Evolutionary conservation across 2,888 invertebrate genomes (phyloP), one percentile per base, ranked within the genome.

Genomic region (Plemyria rubiginata): DNA sequence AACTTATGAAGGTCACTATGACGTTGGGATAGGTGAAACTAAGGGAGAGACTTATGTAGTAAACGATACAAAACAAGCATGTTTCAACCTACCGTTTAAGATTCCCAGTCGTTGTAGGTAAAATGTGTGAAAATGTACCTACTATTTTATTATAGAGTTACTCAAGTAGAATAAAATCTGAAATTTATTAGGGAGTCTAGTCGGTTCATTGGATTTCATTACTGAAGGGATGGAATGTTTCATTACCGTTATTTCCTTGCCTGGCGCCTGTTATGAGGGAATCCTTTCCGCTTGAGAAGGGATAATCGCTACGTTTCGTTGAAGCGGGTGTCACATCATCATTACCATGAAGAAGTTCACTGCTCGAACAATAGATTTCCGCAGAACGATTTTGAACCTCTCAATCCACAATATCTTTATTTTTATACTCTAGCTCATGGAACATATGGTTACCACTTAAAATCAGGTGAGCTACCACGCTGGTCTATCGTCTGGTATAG

Each of bases 211-310:
- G 54, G 29, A 45, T 40, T 46, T 57, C 62, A 60, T 65, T 62
- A 71, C 16, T 16, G 45, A 22, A 63, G 40, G 56, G 60, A 46
- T 54, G 56, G 61, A 65, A 65, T 66, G 65, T 67, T 68, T 70
- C 67, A 66, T 68, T 62, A 60, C 68, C 66, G 65, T 74, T 67
- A 72, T 76, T 75, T 80, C 79, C 76, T 62, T 61, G 51, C 60
- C 63, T 4, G 54, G 58, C 52, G 58, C 11, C 49, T 46, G 52
- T 67, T 63, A 53, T 64, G n/a, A 66, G 69, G 59, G 68, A 60
- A 62, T 63, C 68, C 69, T 62, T 74, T 77, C 75, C 74, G 75
- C 67, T 63, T 51, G 52, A 15, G 0, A 52, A 22, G n/a, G 48
- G 48, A 48, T 28, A 28, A 46, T 16, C 15, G 15, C 6, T 45